Evolutionary conservation across 1,140 invertebrate species (phyloP), one percentile per base, ranked within the genome.

Genomic region (Aphidius ervi): DNA sequence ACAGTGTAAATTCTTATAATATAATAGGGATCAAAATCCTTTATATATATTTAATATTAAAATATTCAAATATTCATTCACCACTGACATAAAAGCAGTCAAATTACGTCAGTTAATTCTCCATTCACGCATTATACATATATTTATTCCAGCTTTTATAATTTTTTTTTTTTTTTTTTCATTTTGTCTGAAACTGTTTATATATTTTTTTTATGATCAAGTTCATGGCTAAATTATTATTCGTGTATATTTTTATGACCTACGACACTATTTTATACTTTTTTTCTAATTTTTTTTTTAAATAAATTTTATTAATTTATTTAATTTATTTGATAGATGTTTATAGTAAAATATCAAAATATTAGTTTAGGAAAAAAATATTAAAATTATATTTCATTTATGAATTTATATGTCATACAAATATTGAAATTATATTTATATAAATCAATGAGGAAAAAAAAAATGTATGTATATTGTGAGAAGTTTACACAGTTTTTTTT

Each of bases 21-120:
- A 76, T 69, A 79, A 72, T 83, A 78, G 83, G 81, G 81, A 83
- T 84, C 82, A 82, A 83, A 86, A 84, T 83, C 83, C 82, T 81
- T 84, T 81, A 83, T 82, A 70, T 68, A 67, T 77, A 74, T 74
- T 73, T 74, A 69, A 70, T 75, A 76, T 76, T 78, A 78, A 78
- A 76, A 78, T 77, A 78, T 78, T 78, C 74, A 78, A 76, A 78
- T 77, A 78, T 78, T 77, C 75, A 76, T 76, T 76, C 70, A 31
- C 23, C 23, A 31, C 67, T 59, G 63, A 64, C 68, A 70, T 74
- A 74, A 76, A 76, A 66, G 67, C 68, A 70, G 66, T 68, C 68
- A 72, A 77, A 77, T 76, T 76, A 77, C 68, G 66, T 60, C 68
- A 68, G 72, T 75, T 76, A 72, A 67, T 69, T 67, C 67, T 65